Evolutionary conservation across 2,113 vertebrate species (phyloP), one percentile per base, ranked within the genome.

Genomic region (Mionectes macconnelli): DNA sequence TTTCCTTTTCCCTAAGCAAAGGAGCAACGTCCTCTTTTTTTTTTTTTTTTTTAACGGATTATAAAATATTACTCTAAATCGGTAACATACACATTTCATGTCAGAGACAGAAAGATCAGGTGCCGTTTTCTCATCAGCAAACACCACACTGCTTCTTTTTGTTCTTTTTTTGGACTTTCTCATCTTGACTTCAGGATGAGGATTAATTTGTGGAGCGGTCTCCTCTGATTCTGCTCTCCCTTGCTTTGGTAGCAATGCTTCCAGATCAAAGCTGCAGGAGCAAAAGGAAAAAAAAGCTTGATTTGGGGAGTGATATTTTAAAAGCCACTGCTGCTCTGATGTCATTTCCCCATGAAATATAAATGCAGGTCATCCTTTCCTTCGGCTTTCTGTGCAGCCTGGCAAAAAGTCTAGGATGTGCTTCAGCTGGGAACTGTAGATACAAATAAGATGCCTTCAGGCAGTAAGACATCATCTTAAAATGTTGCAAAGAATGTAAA

Each of bases 101-200:
- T 98, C 97, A 7, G 97, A 94, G 85, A 95, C 1, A 4, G 97
- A 93, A 89, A 96, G 77, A 33, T 98, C 98, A 6, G 96, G 94
- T 4, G 90, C 53, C 0, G 90, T 27, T 96, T 99, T 99, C 97
- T 99, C 99, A 2, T 98, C 98, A 40, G 99, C 99, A 84, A 99
- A 99, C 89, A 99, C 99, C 97, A 99, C 99, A 13, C 99, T 99
- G 97, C 98, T 98, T 94, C 99, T 98, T 97, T 99, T 99, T 93
- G 98, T 98, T 96, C 98, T 99, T 97, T 98, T 99, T 96, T 98
- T 99, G 92, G 98, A 98, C 89, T 97, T 98, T 87, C 99, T 98
- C 93, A 99, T 97, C 96, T 98, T 99, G 57, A 99, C 99, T 98
- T 99, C 99, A 3, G 98, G 96, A 52, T 99, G 98, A 42, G 97